Evolutionary conservation across 2,888 invertebrate genomes (phyloP), one percentile per base, ranked within the genome.

Genomic region (Ypsolopha sequella): DNA sequence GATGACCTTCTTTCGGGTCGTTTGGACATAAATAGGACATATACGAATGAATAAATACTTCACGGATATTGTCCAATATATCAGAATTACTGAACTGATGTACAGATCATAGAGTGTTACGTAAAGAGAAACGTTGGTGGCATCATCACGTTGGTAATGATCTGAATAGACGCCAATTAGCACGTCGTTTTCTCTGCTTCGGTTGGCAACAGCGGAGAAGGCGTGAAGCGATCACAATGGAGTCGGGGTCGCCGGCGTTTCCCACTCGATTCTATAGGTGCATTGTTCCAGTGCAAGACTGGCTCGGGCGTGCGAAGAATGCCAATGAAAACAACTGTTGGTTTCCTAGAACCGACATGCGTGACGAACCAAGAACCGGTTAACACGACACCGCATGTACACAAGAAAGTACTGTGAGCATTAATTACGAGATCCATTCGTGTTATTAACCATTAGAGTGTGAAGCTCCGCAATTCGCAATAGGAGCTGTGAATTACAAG

Each of bases 311-410:
- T 75, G 80, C 71, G 67, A 75, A 73, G 79, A 80, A 81, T 81
- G 74, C 69, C 68, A 70, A 77, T 77, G 71, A 73, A 71, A 78
- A 77, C 78, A 79, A 76, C 80, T 77, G 81, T 78, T 80, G 72
- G 73, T 79, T 84, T 80, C 78, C 75, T 70, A 70, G 80, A 79
- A 81, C 65, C 68, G 65, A 68, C 68, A 71, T 73, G 80, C 81
- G 77, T 78, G 78, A 77, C 79, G 71, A 73, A 69, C 68, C 60
- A 59, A 66, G 68, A 70, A 76, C 76, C 74, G 76, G 78, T 78
- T 73, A 76, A 9, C 74, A 73, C 73, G 76, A 79, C 69, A 72
- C 73, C 73, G 73, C 72, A 66, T 69, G 75, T 69, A 74, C 77
- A 78, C 76, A 77, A 51, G 47, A 51, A 46, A 51, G 39, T 51